Percentiles rank a stretch among this genome's conserved stretches.
Evolutionary conservation across 2,888 invertebrate genomes (phyloP).

Genomic region (Craniophora ligustri): DNA sequence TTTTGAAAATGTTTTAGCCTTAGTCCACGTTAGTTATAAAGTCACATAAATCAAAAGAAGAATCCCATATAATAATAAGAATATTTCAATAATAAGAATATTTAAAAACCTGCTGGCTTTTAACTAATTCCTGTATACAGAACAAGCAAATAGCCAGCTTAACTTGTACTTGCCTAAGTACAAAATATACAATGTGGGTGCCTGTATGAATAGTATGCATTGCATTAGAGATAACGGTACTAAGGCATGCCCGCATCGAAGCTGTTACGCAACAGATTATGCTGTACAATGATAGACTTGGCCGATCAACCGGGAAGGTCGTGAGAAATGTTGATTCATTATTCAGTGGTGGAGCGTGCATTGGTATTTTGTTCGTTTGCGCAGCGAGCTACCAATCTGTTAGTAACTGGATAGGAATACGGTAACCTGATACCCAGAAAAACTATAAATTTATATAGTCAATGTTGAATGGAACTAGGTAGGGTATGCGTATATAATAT

Average conservation of each 20-base stretch:
- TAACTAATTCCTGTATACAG: slow-evolving; percentile 16
- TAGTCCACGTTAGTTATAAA: no score
- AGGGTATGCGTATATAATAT: background rate
- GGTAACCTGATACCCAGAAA: background rate
- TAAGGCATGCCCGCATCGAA: slow-evolving; percentile 47
- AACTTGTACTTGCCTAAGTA: slow-evolving; percentile 28
- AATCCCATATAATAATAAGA: no score
- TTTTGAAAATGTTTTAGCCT: no score
- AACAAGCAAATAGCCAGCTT: slow-evolving; percentile 30
- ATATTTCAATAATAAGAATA: no score
- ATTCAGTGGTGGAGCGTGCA: slow-evolving; percentile 32
- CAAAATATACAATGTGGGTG: slow-evolving; percentile 42
- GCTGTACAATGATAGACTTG: slow-evolving; percentile 53
- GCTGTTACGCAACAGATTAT: slow-evolving; percentile 56
- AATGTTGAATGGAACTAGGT: slow-evolving; percentile 13
- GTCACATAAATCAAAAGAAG: no score
- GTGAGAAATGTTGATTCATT: slow-evolving; percentile 60
- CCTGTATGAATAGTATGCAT: slow-evolving; percentile 49
- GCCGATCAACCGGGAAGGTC: slow-evolving; percentile 64
- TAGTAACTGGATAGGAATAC: background rate
- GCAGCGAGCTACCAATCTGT: slow-evolving; percentile 10
- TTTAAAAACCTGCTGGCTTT: slow-evolving; percentile 18
- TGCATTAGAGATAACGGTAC: slow-evolving; percentile 61
- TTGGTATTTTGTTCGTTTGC: slow-evolving; percentile 19
- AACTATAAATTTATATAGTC: no score